phyloP scores from a whole-genome alignment of 2,888 invertebrate species.

The Caenorhabditis macrosperma region DNA sequence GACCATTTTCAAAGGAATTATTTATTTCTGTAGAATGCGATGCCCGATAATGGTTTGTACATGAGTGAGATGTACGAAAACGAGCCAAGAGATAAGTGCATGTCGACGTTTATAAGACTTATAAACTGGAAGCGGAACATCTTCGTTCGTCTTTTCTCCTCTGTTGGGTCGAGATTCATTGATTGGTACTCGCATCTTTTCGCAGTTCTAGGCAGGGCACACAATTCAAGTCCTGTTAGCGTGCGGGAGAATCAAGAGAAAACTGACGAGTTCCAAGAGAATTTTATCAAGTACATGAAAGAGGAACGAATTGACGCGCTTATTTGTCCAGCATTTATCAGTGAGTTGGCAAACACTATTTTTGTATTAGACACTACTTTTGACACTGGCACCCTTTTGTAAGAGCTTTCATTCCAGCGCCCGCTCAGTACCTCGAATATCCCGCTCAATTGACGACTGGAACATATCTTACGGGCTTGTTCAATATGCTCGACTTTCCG shows the following conservation, averaged over 20 bases:
- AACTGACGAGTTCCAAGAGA: slow-evolving; percentile 70
- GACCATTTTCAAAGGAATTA: background rate
- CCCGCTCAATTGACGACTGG: slow-evolving; percentile 71
- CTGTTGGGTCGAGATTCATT: too few species aligned
- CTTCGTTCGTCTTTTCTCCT: slow-evolving; percentile 59
- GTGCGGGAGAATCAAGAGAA: slow-evolving; percentile 72
- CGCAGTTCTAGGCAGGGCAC: slow-evolving; percentile 53
- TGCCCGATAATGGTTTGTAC: slow-evolving; percentile 75
- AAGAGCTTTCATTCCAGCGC: too few species aligned
- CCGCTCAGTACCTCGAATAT: slow-evolving; percentile 72
- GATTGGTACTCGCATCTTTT: slow-evolving; percentile 59
- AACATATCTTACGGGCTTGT: slow-evolving; percentile 77
- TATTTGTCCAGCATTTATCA: slow-evolving; percentile 80
- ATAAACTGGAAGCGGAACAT: slow-evolving; percentile 39
- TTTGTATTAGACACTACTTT: too few species aligned
- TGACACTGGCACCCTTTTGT: too few species aligned
- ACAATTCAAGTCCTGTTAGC: slow-evolving; percentile 64
- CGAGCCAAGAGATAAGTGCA: slow-evolving; percentile 72
- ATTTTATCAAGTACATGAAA: slow-evolving; percentile 70
- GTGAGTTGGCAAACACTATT: too few species aligned
- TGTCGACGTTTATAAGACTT: slow-evolving; percentile 70
- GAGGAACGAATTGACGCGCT: slow-evolving; percentile 78
- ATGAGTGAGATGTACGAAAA: slow-evolving; percentile 63
- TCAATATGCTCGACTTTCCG: slow-evolving; percentile 81
- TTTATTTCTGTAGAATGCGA: slow-evolving; percentile 57